These are phyloP conservation scores for Alectura lathami DNA, from an alignment of 2,113 vertebrate genomes.

Conservation along the genomic window DNA sequence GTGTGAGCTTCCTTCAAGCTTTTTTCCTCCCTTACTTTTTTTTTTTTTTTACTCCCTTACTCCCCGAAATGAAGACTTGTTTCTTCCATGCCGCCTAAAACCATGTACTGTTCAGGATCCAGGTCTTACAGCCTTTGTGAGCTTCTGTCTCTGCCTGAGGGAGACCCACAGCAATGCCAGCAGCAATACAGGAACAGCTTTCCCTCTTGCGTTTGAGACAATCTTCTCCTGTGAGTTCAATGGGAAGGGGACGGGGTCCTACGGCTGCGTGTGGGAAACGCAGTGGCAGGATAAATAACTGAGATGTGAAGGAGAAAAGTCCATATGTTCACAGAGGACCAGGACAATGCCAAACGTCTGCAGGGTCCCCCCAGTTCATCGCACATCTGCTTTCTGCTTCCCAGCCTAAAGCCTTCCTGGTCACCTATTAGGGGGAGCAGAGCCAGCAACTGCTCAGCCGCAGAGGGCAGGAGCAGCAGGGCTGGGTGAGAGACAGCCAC, in stretches of 20 bases:
- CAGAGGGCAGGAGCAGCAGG: neutral
- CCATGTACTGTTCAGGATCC: accelerated
- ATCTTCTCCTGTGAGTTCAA: neutral
- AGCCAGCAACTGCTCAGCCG: slow-evolving; percentile 47
- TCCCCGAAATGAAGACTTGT: neutral
- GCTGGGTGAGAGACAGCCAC: neutral
- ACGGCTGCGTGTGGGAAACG: slow-evolving; percentile 43
- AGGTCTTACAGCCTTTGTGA: neutral
- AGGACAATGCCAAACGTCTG: slow-evolving; percentile 63
- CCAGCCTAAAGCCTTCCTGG: neutral
- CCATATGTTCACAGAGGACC: slow-evolving; percentile 10
- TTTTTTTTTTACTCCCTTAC: no score
- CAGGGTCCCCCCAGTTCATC: slow-evolving; percentile 51
- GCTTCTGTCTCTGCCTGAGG: neutral
- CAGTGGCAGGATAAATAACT: slow-evolving; percentile 50
- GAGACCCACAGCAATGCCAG: slow-evolving; percentile 5
- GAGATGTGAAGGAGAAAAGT: slow-evolving; percentile 45
- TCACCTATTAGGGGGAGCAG: neutral
- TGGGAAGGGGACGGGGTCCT: neutral
- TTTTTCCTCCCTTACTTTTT: neutral
- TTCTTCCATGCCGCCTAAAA: neutral
- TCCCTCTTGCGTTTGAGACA: neutral
- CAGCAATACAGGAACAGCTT: neutral
- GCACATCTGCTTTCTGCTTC: slow-evolving; percentile 44
- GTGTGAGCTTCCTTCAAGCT: neutral